These are phyloP conservation scores for Drosophila histrio DNA, from an alignment of 2,888 invertebrate genomes.

Conservation along the genomic window DNA sequence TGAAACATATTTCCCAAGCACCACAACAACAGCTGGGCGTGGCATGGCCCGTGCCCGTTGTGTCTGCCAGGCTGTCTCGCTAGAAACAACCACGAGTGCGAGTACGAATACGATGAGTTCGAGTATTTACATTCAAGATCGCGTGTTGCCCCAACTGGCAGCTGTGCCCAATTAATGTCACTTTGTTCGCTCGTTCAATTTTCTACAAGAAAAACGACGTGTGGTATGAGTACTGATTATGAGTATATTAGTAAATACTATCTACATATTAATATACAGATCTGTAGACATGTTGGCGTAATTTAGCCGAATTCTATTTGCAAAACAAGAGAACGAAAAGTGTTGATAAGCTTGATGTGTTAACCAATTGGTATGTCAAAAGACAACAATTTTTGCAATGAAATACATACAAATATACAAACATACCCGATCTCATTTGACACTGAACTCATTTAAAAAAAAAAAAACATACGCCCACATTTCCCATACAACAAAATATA, in stretches of 20 bases:
- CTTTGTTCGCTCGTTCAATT: conserved; percentile 49
- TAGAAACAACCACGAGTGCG: conserved; percentile 16
- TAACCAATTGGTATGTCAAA: conserved; percentile 19
- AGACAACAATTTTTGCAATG: conserved; percentile 1
- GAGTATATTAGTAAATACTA: not conserved
- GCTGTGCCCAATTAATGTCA: conserved; percentile 73
- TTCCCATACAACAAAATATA: not conserved
- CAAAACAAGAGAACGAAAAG: not conserved
- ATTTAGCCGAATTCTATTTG: not conserved
- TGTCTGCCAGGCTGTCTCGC: conserved; percentile 58
- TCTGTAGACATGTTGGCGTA: not conserved
- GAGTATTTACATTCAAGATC: conserved; percentile 58
- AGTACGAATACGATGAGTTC: not conserved
- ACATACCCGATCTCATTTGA: conserved; percentile 6
- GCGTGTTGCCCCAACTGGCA: conserved; percentile 56
- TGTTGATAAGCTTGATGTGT: conserved; percentile 22
- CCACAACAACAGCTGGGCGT: conserved; percentile 46
- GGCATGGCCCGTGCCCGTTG: conserved; percentile 10
- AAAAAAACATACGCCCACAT: conserved; percentile 10
- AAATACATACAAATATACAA: not conserved
- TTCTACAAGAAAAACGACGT: conserved; percentile 11
- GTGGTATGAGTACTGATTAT: conserved; percentile 5
- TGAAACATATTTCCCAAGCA: conserved; percentile 37
- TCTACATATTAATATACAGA: not conserved
- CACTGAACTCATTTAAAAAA: conserved; percentile 38